These are phyloP conservation scores for Trogon melanurus DNA, from an alignment of 2,113 vertebrate species.

Conservation along the genomic window DNA sequence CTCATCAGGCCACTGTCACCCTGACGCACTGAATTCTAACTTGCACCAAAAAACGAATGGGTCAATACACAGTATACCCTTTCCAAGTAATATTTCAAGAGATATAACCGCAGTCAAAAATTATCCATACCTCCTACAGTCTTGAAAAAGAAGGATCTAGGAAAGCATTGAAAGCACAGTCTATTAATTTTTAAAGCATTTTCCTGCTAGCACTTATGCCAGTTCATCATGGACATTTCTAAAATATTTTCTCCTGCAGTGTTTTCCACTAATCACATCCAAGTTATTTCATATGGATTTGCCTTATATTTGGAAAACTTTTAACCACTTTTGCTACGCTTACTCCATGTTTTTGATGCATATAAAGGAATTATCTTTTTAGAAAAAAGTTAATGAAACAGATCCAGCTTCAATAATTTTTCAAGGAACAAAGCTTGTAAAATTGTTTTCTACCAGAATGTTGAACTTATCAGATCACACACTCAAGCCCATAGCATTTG, in stretches of 20 bases:
- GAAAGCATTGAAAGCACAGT: background rate
- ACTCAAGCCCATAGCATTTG: conserved; percentile 25
- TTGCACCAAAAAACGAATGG: background rate
- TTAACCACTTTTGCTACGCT: background rate
- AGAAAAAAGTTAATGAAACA: conserved; percentile 50
- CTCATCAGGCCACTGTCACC: background rate
- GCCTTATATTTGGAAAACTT: background rate
- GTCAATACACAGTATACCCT: background rate
- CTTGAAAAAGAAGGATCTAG: background rate
- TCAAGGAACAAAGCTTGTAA: conserved; percentile 29
- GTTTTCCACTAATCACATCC: background rate
- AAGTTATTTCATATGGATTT: conserved; percentile 13
- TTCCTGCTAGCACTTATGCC: background rate
- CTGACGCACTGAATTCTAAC: background rate
- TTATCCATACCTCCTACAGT: background rate
- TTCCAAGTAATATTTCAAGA: background rate
- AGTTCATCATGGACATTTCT: background rate
- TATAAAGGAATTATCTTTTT: conserved; percentile 46
- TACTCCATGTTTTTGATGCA: background rate
- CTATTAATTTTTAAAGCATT: background rate
- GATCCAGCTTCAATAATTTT: conserved; percentile 39
- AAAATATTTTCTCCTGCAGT: background rate
- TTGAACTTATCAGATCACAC: conserved; percentile 34
- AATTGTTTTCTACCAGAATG: conserved; percentile 47
- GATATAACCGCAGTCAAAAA: background rate